Evolutionary conservation across 2,888 invertebrate genomes (phyloP).

Genomic region (Leptinotarsa tumamoca): DNA sequence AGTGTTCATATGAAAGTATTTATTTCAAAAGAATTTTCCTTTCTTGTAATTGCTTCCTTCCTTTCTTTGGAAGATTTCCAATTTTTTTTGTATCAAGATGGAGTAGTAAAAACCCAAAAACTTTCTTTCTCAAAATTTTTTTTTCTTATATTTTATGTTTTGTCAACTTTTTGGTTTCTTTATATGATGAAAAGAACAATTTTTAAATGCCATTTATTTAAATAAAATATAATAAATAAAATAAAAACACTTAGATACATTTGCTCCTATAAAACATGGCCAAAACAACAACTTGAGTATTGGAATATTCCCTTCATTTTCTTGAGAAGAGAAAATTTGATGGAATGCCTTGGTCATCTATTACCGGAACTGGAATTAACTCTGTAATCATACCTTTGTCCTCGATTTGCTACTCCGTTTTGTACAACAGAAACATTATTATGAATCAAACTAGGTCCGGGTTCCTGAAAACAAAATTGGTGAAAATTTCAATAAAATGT

Average conservation of each 20-base stretch:
- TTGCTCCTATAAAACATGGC: constrained; percentile 39
- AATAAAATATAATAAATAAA: constrained; percentile 46
- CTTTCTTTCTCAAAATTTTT: too few species aligned
- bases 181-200: neutral
- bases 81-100: too few species aligned
- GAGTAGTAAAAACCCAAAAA: too few species aligned
- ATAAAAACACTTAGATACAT: constrained; percentile 24
- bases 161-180: neutral
- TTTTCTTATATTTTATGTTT: neutral
- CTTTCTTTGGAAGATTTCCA: too few species aligned
- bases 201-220: constrained; percentile 21
- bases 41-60: too few species aligned
- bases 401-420: constrained; percentile 48
- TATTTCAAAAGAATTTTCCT: too few species aligned
- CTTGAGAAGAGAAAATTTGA: constrained; percentile 20
- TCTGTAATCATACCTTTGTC: constrained; percentile 53
- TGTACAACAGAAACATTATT: constrained; percentile 44
- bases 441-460: constrained; percentile 56
- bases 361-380: constrained; percentile 45
- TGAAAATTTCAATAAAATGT: too few species aligned
- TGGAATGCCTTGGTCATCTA: constrained; percentile 58
- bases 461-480: constrained; percentile 52
- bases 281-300: constrained; percentile 36
- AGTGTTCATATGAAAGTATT: too few species aligned
- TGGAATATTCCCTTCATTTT: constrained; percentile 42